Evolutionary conservation across 1,140 invertebrate species (phyloP), one percentile per base, ranked within the genome.

Genomic region (Proctacanthus coquilletti): DNA sequence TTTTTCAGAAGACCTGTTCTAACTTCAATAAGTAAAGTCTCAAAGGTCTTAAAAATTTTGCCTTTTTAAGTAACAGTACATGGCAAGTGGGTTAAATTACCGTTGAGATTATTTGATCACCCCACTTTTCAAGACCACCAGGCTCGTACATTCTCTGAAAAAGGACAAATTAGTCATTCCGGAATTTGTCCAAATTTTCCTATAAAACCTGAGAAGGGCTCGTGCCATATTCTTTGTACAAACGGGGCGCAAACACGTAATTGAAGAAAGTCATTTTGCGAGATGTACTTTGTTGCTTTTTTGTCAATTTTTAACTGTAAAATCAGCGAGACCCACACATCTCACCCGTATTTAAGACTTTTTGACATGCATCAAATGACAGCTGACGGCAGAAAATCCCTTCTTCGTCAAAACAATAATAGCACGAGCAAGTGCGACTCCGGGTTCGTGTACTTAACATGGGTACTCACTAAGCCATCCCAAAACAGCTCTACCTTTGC

Each of bases 91-190:
- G 39, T 31, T 43, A 42, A 18, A 27, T 65, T 55, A 78, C 75
- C 21, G 74, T 72, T 40, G 70, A 64, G 14, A 85, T 68, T 13
- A 84, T 63, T 52, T 72, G 70, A 51, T 84, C 76, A n/a, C 77
- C 71, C 66, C 72, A 72, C 59, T 67, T 72, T 60, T 86, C 82
- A 23, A 76, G 59, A 18, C 52, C 61, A 21, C 68, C 63, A 11
- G 77, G 70, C 46, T 75, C 65, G 50, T 84, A 84, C 19, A 72
- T 55, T 51, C 65, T 72, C 68, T 73, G 51, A 35, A 65, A 60
- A 39, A 42, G 31, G 39, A 25, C 38, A 40, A 25, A 41, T 40
- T 43, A 35, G 36, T 41, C 39, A 33, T 51, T 39, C 42, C 43
- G 25, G 44, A 46, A 57, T 51, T 42, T 56, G 50, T 38, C 50